phyloP scores from a whole-genome alignment of 35 echinoderm and acorn worm genomes.

The Holothuria glaberrima region DNA sequence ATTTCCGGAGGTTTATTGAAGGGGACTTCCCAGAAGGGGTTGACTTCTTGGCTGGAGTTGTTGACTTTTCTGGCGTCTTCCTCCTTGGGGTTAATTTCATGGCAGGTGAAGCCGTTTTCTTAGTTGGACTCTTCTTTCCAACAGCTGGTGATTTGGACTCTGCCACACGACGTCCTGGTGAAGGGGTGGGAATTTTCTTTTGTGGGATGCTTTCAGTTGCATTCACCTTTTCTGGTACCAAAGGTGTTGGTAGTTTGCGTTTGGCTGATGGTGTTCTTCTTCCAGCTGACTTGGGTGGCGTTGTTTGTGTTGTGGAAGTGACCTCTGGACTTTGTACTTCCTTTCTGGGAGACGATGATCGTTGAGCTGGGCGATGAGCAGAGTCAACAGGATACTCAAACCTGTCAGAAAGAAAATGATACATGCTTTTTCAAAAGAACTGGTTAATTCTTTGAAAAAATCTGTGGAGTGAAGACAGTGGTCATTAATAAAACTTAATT shows the following conservation, averaged over 20 bases:
- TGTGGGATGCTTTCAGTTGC: neutral
- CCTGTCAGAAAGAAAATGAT: conserved; percentile 52
- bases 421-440: too few relatives aligned
- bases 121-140: conserved; percentile 19
- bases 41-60: conserved; percentile 17
- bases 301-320: conserved; percentile 69
- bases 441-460: too few relatives aligned
- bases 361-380: conserved; percentile 41
- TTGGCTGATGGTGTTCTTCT: conserved; percentile 15
- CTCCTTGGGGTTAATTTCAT: neutral
- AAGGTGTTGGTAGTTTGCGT: conserved; percentile 36
- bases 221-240: conserved; percentile 33
- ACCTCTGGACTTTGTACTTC: conserved; percentile 88
- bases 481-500: too few relatives aligned
- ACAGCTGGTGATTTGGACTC: neutral
- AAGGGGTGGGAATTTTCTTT: neutral
- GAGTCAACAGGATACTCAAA: conserved; percentile 93
- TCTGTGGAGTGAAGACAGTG: too few relatives aligned
- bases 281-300: conserved; percentile 35
- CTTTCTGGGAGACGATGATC: conserved; percentile 4
- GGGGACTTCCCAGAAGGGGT: too few relatives aligned
- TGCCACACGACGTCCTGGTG: neutral
- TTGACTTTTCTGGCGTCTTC: conserved; percentile 51
- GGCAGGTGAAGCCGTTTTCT: conserved; percentile 30
- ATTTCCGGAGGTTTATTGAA: neutral